Percentiles rank a stretch among this genome's conserved stretches.
Conservation (phyloP, 2,113 vertebrate species). For the Narcine bancroftii region DNA sequence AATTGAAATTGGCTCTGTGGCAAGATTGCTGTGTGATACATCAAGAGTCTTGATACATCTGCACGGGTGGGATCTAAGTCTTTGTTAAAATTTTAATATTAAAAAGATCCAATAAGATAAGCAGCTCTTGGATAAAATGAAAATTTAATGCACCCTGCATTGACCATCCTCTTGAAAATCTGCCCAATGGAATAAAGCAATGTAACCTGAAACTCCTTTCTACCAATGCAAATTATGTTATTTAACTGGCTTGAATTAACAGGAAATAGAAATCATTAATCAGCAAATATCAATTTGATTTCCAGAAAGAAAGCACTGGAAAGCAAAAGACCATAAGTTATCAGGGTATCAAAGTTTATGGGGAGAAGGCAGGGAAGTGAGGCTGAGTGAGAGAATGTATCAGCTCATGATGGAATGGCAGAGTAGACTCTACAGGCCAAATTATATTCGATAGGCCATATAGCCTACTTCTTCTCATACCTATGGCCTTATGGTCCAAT, state of each 20-base stretch:
- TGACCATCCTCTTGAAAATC: not conserved
- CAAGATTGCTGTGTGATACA: not conserved
- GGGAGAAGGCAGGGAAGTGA: too few species aligned
- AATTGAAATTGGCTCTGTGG: not conserved
- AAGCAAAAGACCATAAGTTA: not conserved
- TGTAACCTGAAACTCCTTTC: constrained; percentile 7
- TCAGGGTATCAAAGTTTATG: too few species aligned
- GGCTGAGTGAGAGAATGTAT: too few species aligned
- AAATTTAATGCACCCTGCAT: not conserved
- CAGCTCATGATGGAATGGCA: too few species aligned
- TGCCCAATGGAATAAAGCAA: not conserved
- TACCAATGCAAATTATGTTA: constrained; percentile 6
- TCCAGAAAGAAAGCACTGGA: not conserved
- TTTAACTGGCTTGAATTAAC: not conserved
- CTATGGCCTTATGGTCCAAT: too few species aligned
- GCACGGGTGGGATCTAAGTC: not conserved
- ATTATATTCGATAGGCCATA: too few species aligned
- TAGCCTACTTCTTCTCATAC: too few species aligned
- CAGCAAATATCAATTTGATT: not conserved
- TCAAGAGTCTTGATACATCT: not conserved
- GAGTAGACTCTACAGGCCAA: too few species aligned
- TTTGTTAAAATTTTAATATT: not conserved
- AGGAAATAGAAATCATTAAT: not conserved
- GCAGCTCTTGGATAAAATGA: not conserved
- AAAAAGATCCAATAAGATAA: not conserved